Conservation (phyloP, 2,888 invertebrate species). For the Allophyes oxyacanthae region DNA sequence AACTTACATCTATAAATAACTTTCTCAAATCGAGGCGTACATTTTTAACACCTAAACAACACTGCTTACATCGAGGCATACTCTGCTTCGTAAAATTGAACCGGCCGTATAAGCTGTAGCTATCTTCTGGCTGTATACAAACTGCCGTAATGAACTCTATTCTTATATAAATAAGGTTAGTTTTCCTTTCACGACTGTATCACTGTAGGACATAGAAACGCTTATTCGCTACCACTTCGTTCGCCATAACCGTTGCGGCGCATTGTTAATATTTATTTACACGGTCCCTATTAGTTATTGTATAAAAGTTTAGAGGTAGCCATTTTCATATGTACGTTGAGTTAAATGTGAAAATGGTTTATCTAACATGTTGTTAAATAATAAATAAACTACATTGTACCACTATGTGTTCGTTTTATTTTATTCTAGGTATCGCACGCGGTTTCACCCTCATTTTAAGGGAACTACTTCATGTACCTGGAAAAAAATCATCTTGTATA, state of each 20-base stretch:
- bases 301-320: constrained; percentile 88
- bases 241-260: constrained; percentile 73
- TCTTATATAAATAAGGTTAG: constrained; percentile 58
- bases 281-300: constrained; percentile 85
- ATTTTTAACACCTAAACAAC: neutral
- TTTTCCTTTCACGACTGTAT: constrained; percentile 62
- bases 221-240: constrained; percentile 77
- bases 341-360: constrained; percentile 85
- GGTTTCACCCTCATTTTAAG: too few relatives aligned
- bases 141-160: constrained; percentile 61
- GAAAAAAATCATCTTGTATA: too few relatives aligned
- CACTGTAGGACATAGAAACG: constrained; percentile 74
- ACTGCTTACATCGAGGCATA: neutral
- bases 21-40: neutral
- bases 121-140: constrained; percentile 64
- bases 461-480: too few relatives aligned
- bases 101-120: constrained; percentile 61
- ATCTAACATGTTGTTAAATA: constrained; percentile 90
- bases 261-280: constrained; percentile 82
- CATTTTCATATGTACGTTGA: constrained; percentile 83
- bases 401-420: constrained; percentile 79
- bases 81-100: constrained; percentile 7
- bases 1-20: neutral
- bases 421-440: too few relatives aligned
- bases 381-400: constrained; percentile 92